Evolutionary conservation across 2,888 invertebrate genomes (phyloP).

Genomic region (Stenodera caucasica): DNA sequence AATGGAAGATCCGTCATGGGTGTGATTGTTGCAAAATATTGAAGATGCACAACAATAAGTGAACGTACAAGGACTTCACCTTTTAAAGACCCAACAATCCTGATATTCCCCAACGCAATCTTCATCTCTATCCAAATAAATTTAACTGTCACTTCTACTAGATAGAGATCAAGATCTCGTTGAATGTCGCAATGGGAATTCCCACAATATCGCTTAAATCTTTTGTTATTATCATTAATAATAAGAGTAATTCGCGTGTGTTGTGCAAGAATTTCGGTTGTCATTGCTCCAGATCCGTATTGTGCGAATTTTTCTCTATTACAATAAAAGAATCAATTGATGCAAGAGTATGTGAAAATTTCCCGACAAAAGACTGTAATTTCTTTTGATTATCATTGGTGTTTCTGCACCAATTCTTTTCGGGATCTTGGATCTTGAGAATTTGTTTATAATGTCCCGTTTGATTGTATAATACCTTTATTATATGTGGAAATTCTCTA

Average conservation of each 20-base stretch:
- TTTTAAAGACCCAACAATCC: no score
- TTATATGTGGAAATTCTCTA: not conserved
- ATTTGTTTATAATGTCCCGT: not conserved
- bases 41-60: conserved; percentile 15
- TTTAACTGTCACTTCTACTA: no score
- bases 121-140: no score
- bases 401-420: conserved; percentile 5
- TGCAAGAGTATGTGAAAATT: not conserved
- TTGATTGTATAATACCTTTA: not conserved
- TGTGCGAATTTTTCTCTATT: not conserved
- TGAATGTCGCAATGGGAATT: no score
- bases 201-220: no score
- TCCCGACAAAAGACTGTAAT: no score
- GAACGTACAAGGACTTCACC: conserved; percentile 2
- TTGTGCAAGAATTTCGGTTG: not conserved
- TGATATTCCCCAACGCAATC: no score
- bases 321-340: not conserved
- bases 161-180: no score
- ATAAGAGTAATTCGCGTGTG: no score
- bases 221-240: no score
- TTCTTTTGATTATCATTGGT: not conserved
- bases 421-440: not conserved
- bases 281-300: not conserved
- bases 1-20: conserved; percentile 15
- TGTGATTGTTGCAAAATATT: conserved; percentile 20